Evolutionary conservation across 2,113 vertebrate species (phyloP).

Genomic region (Harpagus bidentatus): DNA sequence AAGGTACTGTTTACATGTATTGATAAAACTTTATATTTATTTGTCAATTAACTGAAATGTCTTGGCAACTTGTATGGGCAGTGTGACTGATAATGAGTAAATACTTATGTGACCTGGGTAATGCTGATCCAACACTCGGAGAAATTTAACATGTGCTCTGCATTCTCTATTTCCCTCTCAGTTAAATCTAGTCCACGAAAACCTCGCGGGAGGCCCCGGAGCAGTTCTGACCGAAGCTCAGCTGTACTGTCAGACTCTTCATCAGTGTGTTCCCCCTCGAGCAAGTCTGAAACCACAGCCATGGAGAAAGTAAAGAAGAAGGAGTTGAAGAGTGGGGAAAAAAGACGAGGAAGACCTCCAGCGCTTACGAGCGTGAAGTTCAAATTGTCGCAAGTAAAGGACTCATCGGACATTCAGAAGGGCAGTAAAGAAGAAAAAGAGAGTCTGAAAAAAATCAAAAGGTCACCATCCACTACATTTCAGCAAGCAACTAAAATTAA

Average conservation of each 20-base stretch:
- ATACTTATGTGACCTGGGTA: neutral
- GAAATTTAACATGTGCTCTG: conserved; percentile 45
- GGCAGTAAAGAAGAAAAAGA: conserved; percentile 81
- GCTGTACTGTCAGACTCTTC: conserved; percentile 72
- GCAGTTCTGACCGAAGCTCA: conserved; percentile 73
- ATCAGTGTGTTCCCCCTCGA: conserved; percentile 71
- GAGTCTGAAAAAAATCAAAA: conserved; percentile 84
- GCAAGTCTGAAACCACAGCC: conserved; percentile 80
- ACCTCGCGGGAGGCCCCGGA: conserved; percentile 81
- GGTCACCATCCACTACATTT: conserved; percentile 77
- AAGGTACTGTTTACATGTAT: neutral
- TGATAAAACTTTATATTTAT: neutral
- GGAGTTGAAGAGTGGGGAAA: conserved; percentile 81
- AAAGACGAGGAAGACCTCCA: conserved; percentile 92
- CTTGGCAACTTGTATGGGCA: neutral
- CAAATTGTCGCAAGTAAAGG: conserved; percentile 75
- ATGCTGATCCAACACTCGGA: neutral
- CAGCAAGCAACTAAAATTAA: conserved; percentile 89
- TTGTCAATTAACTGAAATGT: neutral
- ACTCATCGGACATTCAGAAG: conserved; percentile 68
- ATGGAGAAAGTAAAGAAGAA: conserved; percentile 87
- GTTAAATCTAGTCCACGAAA: conserved; percentile 79
- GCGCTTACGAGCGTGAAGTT: conserved; percentile 83
- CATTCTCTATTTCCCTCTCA: conserved; percentile 64
- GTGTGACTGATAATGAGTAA: neutral